Percentiles rank a stretch among this genome's conserved stretches.
phyloP scores from a whole-genome alignment of 2,113 vertebrate genomes.

The Lucifuga dentata region DNA sequence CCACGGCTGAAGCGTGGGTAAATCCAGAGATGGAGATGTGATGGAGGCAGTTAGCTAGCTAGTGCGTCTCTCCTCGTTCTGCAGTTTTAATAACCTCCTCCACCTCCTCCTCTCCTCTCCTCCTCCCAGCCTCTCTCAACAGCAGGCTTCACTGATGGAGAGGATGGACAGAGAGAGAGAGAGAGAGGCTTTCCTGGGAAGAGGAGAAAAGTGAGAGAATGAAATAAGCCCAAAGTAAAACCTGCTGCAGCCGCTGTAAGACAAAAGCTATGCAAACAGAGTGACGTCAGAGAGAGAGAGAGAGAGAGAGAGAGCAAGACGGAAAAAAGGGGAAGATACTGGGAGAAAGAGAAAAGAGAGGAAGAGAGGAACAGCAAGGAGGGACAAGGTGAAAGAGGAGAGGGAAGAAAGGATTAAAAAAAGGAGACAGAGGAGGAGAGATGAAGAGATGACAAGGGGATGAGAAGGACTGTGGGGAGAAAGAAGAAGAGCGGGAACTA shows the following conservation, averaged over 20 bases:
- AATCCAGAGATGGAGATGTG: constrained; percentile 45
- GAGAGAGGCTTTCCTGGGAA: constrained; percentile 71
- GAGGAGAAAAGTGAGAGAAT: constrained; percentile 29
- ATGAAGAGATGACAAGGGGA: too few species aligned
- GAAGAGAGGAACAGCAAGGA: too few species aligned
- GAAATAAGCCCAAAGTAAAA: constrained; percentile 23
- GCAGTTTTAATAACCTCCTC: constrained; percentile 49
- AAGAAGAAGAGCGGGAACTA: constrained; percentile 5
- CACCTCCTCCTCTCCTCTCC: constrained; percentile 62
- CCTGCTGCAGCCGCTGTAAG: constrained; percentile 84
- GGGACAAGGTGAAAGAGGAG: neutral
- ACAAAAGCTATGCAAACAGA: constrained; percentile 92
- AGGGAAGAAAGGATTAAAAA: constrained; percentile 64
- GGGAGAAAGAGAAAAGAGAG: neutral
- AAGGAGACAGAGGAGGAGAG: too few species aligned
- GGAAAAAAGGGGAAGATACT: neutral
- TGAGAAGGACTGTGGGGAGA: too few species aligned
- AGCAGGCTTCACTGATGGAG: constrained; percentile 51
- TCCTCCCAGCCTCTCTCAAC: constrained; percentile 66
- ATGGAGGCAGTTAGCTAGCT: constrained; percentile 38
- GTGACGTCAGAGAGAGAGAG: constrained; percentile 87
- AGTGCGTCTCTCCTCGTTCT: constrained; percentile 54
- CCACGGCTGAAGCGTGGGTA: constrained; percentile 9
- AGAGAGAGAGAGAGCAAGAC: constrained; percentile 8
- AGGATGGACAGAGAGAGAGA: constrained; percentile 12